phyloP scores from a whole-genome alignment of 2,113 vertebrate species.

The Eonycteris spelaea region DNA sequence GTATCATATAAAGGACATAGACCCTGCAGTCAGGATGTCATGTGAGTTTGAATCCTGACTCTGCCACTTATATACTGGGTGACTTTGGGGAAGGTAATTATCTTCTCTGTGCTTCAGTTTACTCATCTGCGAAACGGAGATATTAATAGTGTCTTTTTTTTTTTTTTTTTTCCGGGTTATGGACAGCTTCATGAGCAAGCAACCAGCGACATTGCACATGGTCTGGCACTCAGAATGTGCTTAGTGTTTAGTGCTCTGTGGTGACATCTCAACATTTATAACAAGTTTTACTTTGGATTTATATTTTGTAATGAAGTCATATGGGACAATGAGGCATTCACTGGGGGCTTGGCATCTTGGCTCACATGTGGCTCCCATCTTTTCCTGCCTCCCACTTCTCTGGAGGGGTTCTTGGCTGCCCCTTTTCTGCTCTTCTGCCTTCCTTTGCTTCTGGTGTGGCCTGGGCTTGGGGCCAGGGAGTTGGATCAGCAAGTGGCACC shows the following conservation, averaged over 20 bases:
- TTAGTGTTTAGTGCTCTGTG: neutral
- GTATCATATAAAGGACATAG: neutral
- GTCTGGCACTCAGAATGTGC: neutral
- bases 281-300: neutral
- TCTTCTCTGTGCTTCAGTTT: neutral
- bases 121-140: neutral
- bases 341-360: neutral
- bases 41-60: neutral
- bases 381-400: neutral
- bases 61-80: neutral
- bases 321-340: neutral
- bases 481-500: neutral
- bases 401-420: neutral
- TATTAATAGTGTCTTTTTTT: neutral
- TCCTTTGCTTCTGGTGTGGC: neutral
- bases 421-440: neutral
- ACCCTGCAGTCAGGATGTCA: neutral
- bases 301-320: neutral
- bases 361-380: neutral
- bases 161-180: neutral
- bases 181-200: neutral
- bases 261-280: neutral
- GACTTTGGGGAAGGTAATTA: neutral
- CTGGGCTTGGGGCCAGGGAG: neutral
- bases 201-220: neutral